These are phyloP conservation scores for Myoxocephalus aenaeus DNA, from an alignment of 2,797 vertebrate genomes.

Conservation along the genomic window DNA sequence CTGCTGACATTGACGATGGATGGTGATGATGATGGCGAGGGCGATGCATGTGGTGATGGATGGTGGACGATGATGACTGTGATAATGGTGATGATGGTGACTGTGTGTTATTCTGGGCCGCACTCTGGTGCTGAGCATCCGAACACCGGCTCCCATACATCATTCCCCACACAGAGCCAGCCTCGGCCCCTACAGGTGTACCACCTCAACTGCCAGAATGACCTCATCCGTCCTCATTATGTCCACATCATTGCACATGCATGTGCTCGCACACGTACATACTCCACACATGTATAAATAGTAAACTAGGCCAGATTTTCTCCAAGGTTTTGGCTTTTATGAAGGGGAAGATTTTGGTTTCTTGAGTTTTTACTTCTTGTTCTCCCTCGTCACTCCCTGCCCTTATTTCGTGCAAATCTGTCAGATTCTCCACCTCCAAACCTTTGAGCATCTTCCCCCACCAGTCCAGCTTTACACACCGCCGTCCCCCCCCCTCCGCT, in stretches of 20 bases:
- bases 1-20: conserved; percentile 45
- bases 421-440: not conserved
- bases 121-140: conserved; percentile 29
- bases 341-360: conserved; percentile 10
- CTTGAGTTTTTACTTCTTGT: conserved; percentile 2
- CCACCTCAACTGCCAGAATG: conserved; percentile 50
- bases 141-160: conserved; percentile 51
- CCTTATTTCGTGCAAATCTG: conserved; percentile 20
- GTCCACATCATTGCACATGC: conserved; percentile 69
- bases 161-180: conserved; percentile 39
- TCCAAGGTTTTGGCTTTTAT: conserved; percentile 59
- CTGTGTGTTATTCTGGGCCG: conserved; percentile 25
- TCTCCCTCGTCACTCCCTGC: conserved; percentile 2
- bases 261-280: conserved; percentile 25
- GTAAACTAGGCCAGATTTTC: conserved; percentile 73
- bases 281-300: conserved; percentile 53
- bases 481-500: conserved; percentile 25
- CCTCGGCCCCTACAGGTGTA: conserved; percentile 68
- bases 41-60: conserved; percentile 53
- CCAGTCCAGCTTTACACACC: not conserved
- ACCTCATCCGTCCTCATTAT: conserved; percentile 76
- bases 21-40: conserved; percentile 47
- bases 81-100: conserved; percentile 53
- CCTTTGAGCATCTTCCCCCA: not conserved
- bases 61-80: conserved; percentile 57